Conservation (phyloP, 2,888 invertebrate species). For the Tholera decimalis region DNA sequence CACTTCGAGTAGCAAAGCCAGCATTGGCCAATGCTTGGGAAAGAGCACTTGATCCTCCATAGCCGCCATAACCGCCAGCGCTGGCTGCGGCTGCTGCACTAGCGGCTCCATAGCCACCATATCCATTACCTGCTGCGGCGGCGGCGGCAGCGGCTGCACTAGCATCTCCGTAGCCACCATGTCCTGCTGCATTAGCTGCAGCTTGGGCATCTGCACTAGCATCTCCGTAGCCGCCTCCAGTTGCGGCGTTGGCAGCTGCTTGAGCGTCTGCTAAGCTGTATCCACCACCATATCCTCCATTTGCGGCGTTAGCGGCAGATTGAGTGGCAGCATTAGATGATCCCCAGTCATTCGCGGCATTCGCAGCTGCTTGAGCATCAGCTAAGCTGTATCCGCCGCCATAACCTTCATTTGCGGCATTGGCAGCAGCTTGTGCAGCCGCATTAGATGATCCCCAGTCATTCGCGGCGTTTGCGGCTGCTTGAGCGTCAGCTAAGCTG, state of each 20-base stretch:
- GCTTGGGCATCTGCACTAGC: slow-evolving; percentile 18
- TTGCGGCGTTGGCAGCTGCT: slow-evolving; percentile 14
- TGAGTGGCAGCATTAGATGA: slow-evolving; percentile 13
- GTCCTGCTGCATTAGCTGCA: slow-evolving; percentile 11
- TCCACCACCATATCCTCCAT: slow-evolving; percentile 7
- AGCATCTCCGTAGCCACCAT: neutral
- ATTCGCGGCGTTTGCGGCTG: slow-evolving; percentile 11
- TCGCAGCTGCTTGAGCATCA: slow-evolving; percentile 13
- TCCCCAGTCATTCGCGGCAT: slow-evolving; percentile 13
- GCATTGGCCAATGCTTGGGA: slow-evolving; percentile 55
- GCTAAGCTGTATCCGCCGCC: slow-evolving; percentile 4
- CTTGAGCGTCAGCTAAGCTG: slow-evolving; percentile 11
- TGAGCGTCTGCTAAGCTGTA: slow-evolving; percentile 25
- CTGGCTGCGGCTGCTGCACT: slow-evolving; percentile 7
- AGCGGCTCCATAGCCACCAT: slow-evolving; percentile 33
- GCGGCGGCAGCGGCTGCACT: slow-evolving; percentile 20
- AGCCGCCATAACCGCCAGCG: slow-evolving; percentile 40
- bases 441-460: neutral
- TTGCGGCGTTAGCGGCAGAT: too few species aligned
- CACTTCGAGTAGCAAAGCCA: slow-evolving; percentile 49
- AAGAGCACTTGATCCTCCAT: slow-evolving; percentile 56
- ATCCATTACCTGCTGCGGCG: neutral
- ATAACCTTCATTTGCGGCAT: neutral
- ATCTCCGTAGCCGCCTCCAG: slow-evolving; percentile 22
- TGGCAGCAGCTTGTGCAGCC: neutral